phyloP scores from a whole-genome alignment of 2,113 vertebrate genomes.

The Caloenas nicobarica region DNA sequence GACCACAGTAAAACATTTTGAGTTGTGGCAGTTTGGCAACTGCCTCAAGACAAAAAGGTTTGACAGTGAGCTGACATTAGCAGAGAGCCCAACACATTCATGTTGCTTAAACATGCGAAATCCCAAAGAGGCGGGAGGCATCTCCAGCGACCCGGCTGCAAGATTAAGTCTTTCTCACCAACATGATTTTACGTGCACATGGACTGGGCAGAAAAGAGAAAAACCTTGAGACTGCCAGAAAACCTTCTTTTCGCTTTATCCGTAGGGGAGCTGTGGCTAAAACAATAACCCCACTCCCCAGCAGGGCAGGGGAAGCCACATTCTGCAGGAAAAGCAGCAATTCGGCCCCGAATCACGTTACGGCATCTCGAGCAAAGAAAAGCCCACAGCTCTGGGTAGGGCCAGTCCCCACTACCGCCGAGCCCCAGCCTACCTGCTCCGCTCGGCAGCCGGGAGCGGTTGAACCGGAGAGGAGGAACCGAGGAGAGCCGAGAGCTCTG shows the following conservation, averaged over 20 bases:
- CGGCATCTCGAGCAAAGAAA: rapidly evolving
- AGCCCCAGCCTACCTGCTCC: not conserved
- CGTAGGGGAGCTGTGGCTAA: rapidly evolving
- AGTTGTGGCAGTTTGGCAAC: not conserved
- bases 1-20: not conserved
- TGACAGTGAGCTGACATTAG: not conserved
- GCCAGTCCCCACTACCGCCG: rapidly evolving
- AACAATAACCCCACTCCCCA: not conserved
- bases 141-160: not conserved
- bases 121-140: not conserved
- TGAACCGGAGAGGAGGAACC: no score
- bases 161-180: not conserved
- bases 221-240: not conserved
- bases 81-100: no score
- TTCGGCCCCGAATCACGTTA: rapidly evolving
- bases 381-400: rapidly evolving
- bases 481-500: not conserved
- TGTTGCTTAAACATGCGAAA: not conserved
- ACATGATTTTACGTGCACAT: rapidly evolving
- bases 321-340: not conserved
- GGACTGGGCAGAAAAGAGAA: not conserved
- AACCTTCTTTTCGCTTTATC: rapidly evolving
- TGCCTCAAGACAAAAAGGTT: not conserved
- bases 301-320: not conserved
- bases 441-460: not conserved